Evolutionary conservation across 1,140 invertebrate genomes (phyloP), one percentile per base, ranked within the genome.

Genomic region (Drosophila pseudoananassae): DNA sequence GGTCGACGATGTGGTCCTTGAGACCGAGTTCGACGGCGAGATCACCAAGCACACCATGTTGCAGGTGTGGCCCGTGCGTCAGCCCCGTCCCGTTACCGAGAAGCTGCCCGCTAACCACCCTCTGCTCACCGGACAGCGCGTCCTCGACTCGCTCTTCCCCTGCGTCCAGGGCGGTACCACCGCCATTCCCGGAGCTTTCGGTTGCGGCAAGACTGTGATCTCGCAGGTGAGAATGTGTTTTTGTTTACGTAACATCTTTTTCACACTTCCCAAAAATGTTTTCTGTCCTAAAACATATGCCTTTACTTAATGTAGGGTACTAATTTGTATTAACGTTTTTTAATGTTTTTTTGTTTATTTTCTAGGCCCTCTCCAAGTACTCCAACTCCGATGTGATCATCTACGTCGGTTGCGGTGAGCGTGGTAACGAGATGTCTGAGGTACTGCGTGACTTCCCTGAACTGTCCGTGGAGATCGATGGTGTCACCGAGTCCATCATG

Each of bases 371-470:
- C 57, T 99, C 98, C 73, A 99, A 99, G 92, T 99, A 98, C 93
- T 99, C 98, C 84, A 99, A 99, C 94, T 99, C 98, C 64, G 98
- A 99, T 93, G 98, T 99, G 76, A 99, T 99, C 92, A 94, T 99
- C 91, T 99, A 99, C 93, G 99, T 99, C 36, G 99, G 99, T 81
- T 99, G 99, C 96, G 96, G 99, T 94, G 98, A 98, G 96, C 94
- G 98, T 96, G 96, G 95, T 94, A 96, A 96, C 85, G 95, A 96
- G 92, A 96, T 96, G 95, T 96, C 95, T 82, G 95, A 97, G 93
- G 98, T 99, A 95, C 93, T 99, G 92, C 95, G 98, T 89, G 99
- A 99, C 94, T 99, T 99, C 94, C 99, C 99, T 27, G 98, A 99
- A 93, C 93, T 99, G 85, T 97, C 97, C 0, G 97, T 99, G 80